These are phyloP conservation scores for Drosophila yakuba DNA, from an alignment of 1,140 invertebrate genomes.

Conservation along the genomic window DNA sequence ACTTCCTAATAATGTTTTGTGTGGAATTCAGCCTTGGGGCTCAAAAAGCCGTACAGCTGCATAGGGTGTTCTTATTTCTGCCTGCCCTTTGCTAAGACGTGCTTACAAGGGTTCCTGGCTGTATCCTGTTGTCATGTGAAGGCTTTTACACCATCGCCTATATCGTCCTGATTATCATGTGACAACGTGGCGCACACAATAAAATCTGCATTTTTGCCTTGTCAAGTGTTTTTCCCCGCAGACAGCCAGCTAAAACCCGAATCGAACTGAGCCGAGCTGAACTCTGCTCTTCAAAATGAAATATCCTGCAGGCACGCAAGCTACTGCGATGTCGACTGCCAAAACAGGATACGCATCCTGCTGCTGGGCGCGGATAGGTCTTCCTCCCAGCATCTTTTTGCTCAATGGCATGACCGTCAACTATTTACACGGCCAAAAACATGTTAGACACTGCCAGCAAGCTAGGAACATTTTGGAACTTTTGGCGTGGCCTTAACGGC, in stretches of 20 bases:
- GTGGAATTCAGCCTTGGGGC: slow-evolving; percentile 8
- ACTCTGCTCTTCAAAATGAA: slow-evolving; percentile 29
- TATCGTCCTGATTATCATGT: slow-evolving; percentile 73
- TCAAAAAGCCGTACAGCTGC: slow-evolving; percentile 8
- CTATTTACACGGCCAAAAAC: slow-evolving; percentile 43
- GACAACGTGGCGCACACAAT: slow-evolving; percentile 75
- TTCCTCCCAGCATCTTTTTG: slow-evolving; percentile 21
- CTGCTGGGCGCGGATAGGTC: slow-evolving; percentile 18
- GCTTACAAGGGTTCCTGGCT: slow-evolving; percentile 44
- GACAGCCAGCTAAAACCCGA: slow-evolving; percentile 4
- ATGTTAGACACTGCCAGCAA: slow-evolving; percentile 5
- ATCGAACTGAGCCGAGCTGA: slow-evolving; percentile 16
- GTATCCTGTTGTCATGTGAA: slow-evolving; percentile 14
- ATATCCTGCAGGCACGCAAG: slow-evolving; percentile 45
- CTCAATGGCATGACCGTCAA: slow-evolving; percentile 25
- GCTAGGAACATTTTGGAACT: slow-evolving; percentile 17
- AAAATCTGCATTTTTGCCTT: slow-evolving; percentile 76
- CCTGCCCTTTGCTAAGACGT: slow-evolving; percentile 19
- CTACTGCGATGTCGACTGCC: slow-evolving; percentile 17
- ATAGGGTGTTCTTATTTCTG: slow-evolving; percentile 4
- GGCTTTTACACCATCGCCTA: slow-evolving; percentile 59
- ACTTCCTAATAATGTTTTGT: slow-evolving; percentile 15
- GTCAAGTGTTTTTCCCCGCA: slow-evolving; percentile 42
- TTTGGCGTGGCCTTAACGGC: slow-evolving; percentile 26
- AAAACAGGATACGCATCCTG: slow-evolving; percentile 30